Evolutionary conservation across 2,113 vertebrate species (phyloP), one percentile per base, ranked within the genome.

Genomic region (Dissostichus mawsoni): DNA sequence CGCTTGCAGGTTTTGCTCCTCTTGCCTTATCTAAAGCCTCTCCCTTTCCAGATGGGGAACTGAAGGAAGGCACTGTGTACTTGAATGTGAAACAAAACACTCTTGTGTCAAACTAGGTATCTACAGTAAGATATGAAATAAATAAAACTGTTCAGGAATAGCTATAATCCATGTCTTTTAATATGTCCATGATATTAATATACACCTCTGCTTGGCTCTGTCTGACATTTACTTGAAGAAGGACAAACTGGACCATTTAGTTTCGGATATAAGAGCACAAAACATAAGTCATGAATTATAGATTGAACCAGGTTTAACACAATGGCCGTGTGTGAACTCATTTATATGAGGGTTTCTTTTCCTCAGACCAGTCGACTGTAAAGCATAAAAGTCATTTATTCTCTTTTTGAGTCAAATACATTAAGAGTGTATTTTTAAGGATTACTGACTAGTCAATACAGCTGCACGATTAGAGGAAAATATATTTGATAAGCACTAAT

Each of bases 71-170:
- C 87, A 78, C 76, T 70, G 80, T 94, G 90, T 92, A 91, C 89
- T 91, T 92, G 84, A 94, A 93, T 94, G 92, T 94, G 88, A 94
- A 91, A 29, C 29, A 4, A 29, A 90, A 87, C 85, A 92, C 87
- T 90, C 84, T 79, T 79, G 78, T 90, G 83, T 93, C 87, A 90
- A 91, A 90, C 86, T 91, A 86, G 81, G 77, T 86, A 84, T 85
- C 86, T 90, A 79, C 88, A 85, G 82, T 91, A 90, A 84, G 80
- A 78, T 82, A 87, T 89, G 74, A 90, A 83, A 87, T 83, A 83
- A 93, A 92, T 87, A 90, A 92, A 92, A 86, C 56, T 90, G 73
- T 91, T 93, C 80, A 83, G 80, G 82, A 92, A 89, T 86, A 85
- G 82, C 70, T 82, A 63, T 47, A 74, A 82, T 76, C 29, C 5